Evolutionary conservation across 2,797 vertebrate species (phyloP).

Genomic region (Phoxinus dragarum): DNA sequence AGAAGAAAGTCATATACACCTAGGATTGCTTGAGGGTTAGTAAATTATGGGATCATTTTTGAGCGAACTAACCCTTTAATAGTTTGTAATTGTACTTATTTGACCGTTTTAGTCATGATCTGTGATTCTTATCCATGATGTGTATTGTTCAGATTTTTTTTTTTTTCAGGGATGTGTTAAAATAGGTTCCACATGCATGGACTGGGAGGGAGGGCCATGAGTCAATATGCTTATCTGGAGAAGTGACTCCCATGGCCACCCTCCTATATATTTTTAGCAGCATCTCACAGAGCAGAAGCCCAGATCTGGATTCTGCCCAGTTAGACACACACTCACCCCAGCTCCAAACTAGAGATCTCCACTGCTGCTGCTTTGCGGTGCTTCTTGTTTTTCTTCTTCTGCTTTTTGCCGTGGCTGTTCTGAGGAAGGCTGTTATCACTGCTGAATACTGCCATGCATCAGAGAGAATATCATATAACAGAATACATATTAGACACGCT

Average conservation of each 20-base stretch:
- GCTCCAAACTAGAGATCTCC: conserved; percentile 62
- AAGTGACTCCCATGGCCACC: conserved; percentile 59
- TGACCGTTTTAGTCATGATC: too few relatives aligned
- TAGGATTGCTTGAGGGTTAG: too few relatives aligned
- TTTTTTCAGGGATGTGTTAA: conserved; percentile 44
- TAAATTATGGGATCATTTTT: too few relatives aligned
- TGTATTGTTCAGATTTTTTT: conserved; percentile 27
- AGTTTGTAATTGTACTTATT: neutral
- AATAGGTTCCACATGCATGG: conserved; percentile 48
- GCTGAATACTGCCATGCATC: conserved; percentile 64
- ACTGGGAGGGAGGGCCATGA: conserved; percentile 51
- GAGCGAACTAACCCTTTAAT: too few relatives aligned
- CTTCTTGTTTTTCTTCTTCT: conserved; percentile 75
- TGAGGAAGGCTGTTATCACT: conserved; percentile 63
- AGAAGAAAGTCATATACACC: too few relatives aligned
- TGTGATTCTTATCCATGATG: neutral
- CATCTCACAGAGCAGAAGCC: conserved; percentile 50
- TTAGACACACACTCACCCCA: conserved; percentile 65
- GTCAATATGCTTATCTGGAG: conserved; percentile 67
- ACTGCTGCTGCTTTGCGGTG: conserved; percentile 67
- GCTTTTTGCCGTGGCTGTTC: conserved; percentile 69
- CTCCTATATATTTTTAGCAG: conserved; percentile 67
- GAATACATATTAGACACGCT: conserved; percentile 16
- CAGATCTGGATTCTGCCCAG: conserved; percentile 53
- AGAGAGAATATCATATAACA: conserved; percentile 7